Conservation (phyloP, 2,797 vertebrate genomes). For the Anolis apletophallus region DNA sequence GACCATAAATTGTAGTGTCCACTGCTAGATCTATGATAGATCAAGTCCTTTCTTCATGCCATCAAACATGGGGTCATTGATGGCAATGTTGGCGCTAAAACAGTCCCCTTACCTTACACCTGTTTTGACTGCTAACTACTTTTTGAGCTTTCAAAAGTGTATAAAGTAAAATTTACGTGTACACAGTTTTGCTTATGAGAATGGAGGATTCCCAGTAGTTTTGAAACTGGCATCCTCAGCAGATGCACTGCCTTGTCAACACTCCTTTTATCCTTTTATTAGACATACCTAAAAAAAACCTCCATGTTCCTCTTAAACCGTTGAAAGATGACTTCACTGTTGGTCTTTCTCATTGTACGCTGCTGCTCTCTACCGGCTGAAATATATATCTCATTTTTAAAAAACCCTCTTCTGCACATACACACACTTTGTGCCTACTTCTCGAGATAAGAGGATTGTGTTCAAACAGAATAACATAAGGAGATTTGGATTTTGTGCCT, state of each 20-base stretch:
- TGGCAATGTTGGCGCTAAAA: not conserved
- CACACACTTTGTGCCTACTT: not conserved
- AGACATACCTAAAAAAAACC: fast-evolving
- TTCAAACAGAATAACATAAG: not conserved
- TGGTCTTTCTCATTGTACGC: constrained; percentile 26
- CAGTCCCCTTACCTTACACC: not conserved
- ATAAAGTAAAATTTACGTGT: not conserved
- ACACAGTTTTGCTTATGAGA: not conserved
- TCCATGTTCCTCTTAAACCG: fast-evolving
- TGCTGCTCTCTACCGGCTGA: constrained; percentile 70
- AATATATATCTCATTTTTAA: not conserved
- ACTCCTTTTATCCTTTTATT: not conserved
- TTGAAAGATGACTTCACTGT: not conserved
- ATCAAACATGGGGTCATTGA: not conserved
- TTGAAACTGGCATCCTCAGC: not conserved
- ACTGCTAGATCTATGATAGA: not conserved
- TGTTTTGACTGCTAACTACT: not conserved
- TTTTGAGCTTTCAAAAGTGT: not conserved
- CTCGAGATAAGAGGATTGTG: fast-evolving
- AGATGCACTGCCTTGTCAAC: fast-evolving
- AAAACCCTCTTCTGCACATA: too few relatives aligned
- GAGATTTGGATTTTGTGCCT: not conserved
- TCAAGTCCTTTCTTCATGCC: not conserved
- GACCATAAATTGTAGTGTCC: not conserved
- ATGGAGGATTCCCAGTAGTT: not conserved